Conservation (phyloP, 2,888 invertebrate genomes). For the Sinotaia quadrata region DNA sequence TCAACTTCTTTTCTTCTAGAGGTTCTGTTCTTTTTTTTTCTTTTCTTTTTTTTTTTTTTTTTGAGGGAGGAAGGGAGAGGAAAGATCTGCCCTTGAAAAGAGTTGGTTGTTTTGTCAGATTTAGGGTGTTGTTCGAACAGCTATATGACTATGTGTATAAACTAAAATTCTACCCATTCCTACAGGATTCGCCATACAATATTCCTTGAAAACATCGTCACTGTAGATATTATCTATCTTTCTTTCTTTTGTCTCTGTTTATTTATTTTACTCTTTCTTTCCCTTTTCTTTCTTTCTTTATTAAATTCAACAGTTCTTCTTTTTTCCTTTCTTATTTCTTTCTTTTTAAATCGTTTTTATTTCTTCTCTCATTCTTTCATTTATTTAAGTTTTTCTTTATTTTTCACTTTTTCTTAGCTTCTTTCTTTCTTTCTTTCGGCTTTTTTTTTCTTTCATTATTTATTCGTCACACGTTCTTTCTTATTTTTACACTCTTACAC, state of each 20-base stretch:
- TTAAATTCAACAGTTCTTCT: neutral
- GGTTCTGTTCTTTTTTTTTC: too few species aligned
- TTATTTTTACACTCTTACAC: neutral
- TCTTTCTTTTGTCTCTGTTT: constrained; percentile 1
- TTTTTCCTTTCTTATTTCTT: neutral
- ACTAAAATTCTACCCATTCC: too few species aligned
- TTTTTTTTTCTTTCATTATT: constrained; percentile 16
- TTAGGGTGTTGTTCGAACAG: too few species aligned
- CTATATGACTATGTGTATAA: too few species aligned
- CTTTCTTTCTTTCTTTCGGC: constrained; percentile 21
- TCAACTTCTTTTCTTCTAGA: too few species aligned
- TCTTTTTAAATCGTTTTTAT: constrained; percentile 15
- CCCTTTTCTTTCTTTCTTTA: neutral
- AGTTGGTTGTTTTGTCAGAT: too few species aligned
- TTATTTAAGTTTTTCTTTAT: neutral
- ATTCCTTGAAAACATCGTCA: too few species aligned
- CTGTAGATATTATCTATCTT: too few species aligned
- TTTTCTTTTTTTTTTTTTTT: too few species aligned
- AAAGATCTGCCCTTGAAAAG: too few species aligned
- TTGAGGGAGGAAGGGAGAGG: too few species aligned
- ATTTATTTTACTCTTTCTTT: neutral
- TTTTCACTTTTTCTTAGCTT: constrained; percentile 27
- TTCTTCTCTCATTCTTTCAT: neutral
- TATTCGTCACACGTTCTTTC: neutral
- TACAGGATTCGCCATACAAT: too few species aligned